Percentiles rank a stretch among this genome's conserved stretches.
phyloP scores from a whole-genome alignment of 1,140 invertebrate genomes.

The Scaptomyza montana region DNA sequence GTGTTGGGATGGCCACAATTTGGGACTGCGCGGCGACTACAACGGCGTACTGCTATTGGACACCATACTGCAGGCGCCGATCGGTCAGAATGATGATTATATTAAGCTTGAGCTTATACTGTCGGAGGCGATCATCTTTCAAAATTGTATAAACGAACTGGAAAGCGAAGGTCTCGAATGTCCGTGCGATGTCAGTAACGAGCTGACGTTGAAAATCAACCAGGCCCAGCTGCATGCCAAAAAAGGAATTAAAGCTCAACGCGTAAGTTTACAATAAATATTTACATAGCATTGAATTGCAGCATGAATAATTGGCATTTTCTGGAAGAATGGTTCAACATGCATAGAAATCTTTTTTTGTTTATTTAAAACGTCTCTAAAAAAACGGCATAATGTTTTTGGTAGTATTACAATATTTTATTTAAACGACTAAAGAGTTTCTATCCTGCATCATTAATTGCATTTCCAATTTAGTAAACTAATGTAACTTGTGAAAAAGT shows the following conservation, averaged over 20 bases:
- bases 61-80: constrained; percentile 92
- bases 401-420: no score
- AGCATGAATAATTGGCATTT: no score
- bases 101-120: constrained; percentile 93
- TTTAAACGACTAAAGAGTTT: no score
- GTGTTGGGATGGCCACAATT: constrained; percentile 90
- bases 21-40: constrained; percentile 94
- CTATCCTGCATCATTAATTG: no score
- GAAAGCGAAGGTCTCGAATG: constrained; percentile 90
- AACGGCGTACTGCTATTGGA: constrained; percentile 95
- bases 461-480: no score
- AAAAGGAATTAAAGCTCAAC: constrained; percentile 92
- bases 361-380: no score
- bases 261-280: constrained; percentile 85
- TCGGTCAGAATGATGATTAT: constrained; percentile 88
- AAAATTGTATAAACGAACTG: constrained; percentile 89
- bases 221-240: constrained; percentile 88
- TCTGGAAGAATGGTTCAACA: no score
- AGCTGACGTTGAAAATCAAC: constrained; percentile 90
- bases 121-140: constrained; percentile 93
- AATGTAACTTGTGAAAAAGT: no score
- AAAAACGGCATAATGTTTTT: no score
- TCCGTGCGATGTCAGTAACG: constrained; percentile 90
- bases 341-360: no score
- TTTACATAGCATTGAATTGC: neutral